phyloP scores from a whole-genome alignment of 2,797 vertebrate genomes.

The Buceros bicornis region DNA sequence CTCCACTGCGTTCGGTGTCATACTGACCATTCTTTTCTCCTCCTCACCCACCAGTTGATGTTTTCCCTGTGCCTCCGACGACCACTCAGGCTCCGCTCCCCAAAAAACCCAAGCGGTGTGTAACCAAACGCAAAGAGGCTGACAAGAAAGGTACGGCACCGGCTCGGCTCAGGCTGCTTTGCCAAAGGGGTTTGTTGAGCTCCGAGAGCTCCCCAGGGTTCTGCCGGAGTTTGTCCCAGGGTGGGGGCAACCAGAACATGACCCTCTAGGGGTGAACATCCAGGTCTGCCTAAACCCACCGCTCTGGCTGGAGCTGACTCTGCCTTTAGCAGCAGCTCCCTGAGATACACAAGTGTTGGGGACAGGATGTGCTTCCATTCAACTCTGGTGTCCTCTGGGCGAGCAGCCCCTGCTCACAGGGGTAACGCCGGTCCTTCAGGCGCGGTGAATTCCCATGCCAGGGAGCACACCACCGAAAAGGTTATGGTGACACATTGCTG shows the following conservation, averaged over 20 bases:
- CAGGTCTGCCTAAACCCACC: neutral
- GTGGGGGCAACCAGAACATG: accelerated
- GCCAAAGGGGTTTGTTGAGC: neutral
- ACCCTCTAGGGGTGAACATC: neutral
- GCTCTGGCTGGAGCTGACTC: neutral
- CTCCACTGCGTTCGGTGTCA: neutral
- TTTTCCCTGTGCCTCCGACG: neutral
- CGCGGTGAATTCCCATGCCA: neutral
- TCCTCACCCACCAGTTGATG: conserved; percentile 13
- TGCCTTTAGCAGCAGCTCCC: neutral
- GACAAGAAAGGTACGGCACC: neutral
- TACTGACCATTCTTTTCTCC: neutral
- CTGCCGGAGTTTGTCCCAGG: neutral
- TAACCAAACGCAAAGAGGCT: neutral
- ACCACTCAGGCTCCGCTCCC: neutral
- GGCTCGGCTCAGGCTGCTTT: neutral
- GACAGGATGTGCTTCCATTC: neutral
- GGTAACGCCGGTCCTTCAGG: neutral
- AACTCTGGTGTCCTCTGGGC: neutral
- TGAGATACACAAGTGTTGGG: neutral
- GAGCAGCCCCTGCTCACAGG: neutral
- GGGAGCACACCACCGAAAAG: too few relatives aligned
- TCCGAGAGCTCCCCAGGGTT: neutral
- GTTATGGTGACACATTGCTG: accelerated
- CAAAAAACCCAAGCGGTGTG: accelerated